Percentiles rank a stretch among this genome's conserved stretches.
These are phyloP conservation scores for Hydrozoanthus gracilis DNA, from an alignment of 92 coral and sea anemone genomes.

Conservation along the genomic window DNA sequence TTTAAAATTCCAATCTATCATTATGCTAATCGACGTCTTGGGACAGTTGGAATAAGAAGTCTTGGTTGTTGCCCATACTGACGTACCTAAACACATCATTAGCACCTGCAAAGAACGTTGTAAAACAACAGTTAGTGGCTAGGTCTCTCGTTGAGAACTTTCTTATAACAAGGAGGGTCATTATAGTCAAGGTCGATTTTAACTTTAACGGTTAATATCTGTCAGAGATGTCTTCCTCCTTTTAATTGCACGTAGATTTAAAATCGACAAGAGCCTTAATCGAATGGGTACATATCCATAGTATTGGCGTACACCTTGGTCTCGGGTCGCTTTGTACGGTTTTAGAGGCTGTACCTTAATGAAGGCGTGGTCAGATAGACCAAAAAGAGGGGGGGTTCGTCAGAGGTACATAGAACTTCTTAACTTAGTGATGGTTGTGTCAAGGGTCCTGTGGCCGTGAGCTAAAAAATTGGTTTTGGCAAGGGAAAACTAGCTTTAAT, in stretches of 20 bases:
- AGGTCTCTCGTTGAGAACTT: too few relatives aligned
- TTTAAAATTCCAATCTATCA: too few relatives aligned
- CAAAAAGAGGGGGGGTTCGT: constrained; percentile 35
- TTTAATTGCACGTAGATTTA: neutral
- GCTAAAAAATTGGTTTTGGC: too few relatives aligned
- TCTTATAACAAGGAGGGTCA: too few relatives aligned
- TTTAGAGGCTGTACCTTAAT: neutral
- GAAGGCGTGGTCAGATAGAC: constrained; percentile 45
- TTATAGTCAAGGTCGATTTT: neutral
- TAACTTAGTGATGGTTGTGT: constrained; percentile 9
- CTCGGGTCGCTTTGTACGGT: constrained; percentile 27
- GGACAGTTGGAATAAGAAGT: too few relatives aligned
- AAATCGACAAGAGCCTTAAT: constrained; percentile 6
- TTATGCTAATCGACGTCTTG: too few relatives aligned
- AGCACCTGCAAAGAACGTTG: too few relatives aligned
- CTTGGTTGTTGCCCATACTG: too few relatives aligned
- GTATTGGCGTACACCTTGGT: constrained; percentile 19
- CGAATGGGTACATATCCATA: neutral
- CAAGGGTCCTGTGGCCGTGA: too few relatives aligned
- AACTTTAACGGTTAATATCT: constrained; percentile 5
- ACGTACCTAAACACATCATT: too few relatives aligned
- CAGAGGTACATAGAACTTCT: constrained; percentile 31
- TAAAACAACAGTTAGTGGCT: too few relatives aligned
- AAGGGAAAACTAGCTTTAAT: constrained; percentile 14
- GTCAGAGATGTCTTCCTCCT: constrained; percentile 5